Conservation (phyloP, 2,888 invertebrate species). For the Phalera bucephala region DNA sequence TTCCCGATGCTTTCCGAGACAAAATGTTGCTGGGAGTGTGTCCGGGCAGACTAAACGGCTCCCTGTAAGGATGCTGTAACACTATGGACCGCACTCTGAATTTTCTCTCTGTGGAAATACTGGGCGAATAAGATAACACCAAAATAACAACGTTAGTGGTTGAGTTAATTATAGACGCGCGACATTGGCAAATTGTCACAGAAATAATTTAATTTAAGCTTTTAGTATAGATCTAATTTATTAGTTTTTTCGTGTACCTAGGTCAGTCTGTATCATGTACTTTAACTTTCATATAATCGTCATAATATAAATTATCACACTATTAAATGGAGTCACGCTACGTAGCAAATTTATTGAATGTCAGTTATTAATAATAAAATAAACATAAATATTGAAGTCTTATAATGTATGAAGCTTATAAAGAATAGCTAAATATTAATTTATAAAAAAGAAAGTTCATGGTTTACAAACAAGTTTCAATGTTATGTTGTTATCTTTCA, state of each 20-base stretch:
- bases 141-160: constrained; percentile 21
- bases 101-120: constrained; percentile 11
- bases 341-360: no score
- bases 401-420: no score
- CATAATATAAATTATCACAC: no score
- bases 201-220: constrained; percentile 8
- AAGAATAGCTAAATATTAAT: no score
- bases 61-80: constrained; percentile 40
- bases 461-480: no score
- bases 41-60: constrained; percentile 23
- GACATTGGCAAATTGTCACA: constrained; percentile 13
- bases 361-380: no score
- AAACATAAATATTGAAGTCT: no score
- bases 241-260: constrained; percentile 14
- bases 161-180: constrained; percentile 15
- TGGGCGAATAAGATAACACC: constrained; percentile 9
- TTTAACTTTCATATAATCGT: no score
- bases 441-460: no score
- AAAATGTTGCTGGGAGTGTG: constrained; percentile 48
- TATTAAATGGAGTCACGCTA: no score
- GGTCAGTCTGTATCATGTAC: no score
- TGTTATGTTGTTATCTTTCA: no score
- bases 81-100: constrained; percentile 20
- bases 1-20: constrained; percentile 52
- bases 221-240: constrained; percentile 7